A percentile compares a stretch with the other conserved stretches of the same genome.
These are phyloP conservation scores for Caenorhabditis afra DNA, from an alignment of 2,888 invertebrate genomes.

Conservation along the genomic window DNA sequence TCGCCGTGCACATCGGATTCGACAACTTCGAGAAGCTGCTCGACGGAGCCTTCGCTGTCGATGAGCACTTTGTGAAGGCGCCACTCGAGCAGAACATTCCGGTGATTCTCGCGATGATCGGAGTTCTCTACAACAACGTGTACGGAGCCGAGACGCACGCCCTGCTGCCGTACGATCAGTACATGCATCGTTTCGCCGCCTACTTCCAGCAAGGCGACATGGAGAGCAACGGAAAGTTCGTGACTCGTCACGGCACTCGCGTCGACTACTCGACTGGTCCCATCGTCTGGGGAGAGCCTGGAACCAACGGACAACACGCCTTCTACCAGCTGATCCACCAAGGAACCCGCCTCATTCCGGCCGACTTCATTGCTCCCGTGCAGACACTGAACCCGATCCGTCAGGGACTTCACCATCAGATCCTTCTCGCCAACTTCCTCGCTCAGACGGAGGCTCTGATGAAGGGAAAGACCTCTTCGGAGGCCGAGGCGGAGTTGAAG, in stretches of 20 bases:
- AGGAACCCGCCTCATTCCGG: conserved; percentile 89
- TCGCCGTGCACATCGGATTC: conserved; percentile 91
- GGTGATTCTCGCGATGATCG: conserved; percentile 92
- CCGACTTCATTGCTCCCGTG: conserved; percentile 96
- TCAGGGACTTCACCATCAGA: conserved; percentile 91
- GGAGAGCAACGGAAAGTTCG: conserved; percentile 97
- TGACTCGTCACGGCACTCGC: conserved; percentile 82
- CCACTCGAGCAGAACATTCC: conserved; percentile 94
- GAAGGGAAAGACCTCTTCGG: conserved; percentile 86
- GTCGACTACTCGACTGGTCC: conserved; percentile 85
- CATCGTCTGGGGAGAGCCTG: conserved; percentile 97
- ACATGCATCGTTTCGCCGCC: conserved; percentile 97
- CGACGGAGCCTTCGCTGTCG: conserved; percentile 93
- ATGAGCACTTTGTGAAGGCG: conserved; percentile 91
- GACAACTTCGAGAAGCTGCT: conserved; percentile 94
- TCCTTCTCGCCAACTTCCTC: conserved; percentile 95
- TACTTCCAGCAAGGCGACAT: conserved; percentile 93
- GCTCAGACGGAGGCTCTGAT: conserved; percentile 99
- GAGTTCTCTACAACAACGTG: conserved; percentile 93
- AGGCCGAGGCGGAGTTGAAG: conserved; percentile 89
- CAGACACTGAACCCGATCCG: conserved; percentile 91
- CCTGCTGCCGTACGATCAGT: conserved; percentile 96
- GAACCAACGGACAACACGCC: conserved; percentile 99
- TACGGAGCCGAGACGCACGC: conserved; percentile 96
- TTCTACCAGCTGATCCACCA: conserved; percentile 88